Base-by-base conservation (phyloP, 2,888 invertebrate genomes). In the Hyles lineata region DNA sequence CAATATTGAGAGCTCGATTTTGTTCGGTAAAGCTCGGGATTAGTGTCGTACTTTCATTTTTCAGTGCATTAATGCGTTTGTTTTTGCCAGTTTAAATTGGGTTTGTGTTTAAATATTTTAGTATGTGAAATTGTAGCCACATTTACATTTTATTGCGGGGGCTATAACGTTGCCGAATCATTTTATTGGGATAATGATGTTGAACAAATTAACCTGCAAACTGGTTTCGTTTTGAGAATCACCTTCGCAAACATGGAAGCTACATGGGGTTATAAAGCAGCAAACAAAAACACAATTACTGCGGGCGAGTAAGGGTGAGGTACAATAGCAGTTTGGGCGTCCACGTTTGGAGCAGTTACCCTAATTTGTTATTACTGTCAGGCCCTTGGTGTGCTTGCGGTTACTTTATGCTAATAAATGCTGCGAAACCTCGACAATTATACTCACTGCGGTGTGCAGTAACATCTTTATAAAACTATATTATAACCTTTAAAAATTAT, bases 231-330 rank as follows among this genome's bases (percentile, higher is more conserved):
- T 73, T 72, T 61, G 72, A 69, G 71, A 74, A 73, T 71, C 70
- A 61, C 25, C 43, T 21, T 63, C 21, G 55, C 63, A 55, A 72
- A 72, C 21, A 63, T 72, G 21, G n/a, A 81, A 84, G 78, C 80
- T 80, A 85, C 83, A 86, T 87, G 86, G 80, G 81, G 76, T 81
- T 82, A 78, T 91, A 87, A 90, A 92, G 89, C 87, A 89, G 84
- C 90, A 91, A 93, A 92, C 92, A 92, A 92, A 92, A 92, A 90
- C 89, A 90, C 87, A 92, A 92, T 91, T 92, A 91, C 87, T 84
- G 80, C 77, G 79, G 82, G 82, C 75, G 79, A 80, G 78, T 71
- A 75, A 77, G 89, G 90, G 89, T 82, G 83, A 83, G 79, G 17
- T 77, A 92, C 89, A 92, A 92, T 89, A 82, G 86, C 83, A 83